Evolutionary conservation across 64 coral and sea anemone species (phyloP), one percentile per base, ranked within the genome.

Genomic region (Dendronephthya gigantea): DNA sequence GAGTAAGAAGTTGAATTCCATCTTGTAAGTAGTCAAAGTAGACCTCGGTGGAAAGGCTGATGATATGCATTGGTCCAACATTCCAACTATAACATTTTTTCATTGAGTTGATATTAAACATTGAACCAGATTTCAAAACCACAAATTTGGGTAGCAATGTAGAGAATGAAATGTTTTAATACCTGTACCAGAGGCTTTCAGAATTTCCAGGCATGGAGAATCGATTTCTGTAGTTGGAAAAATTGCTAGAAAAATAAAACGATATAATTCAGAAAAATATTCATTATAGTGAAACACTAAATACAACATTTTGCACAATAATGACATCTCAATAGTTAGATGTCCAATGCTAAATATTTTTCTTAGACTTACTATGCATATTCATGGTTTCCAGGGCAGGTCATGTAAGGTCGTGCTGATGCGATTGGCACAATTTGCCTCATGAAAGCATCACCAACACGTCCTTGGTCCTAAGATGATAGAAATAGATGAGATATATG

Each of bases 161-260:
- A n/a, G n/a, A 11, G 11, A 45, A 45, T 4, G 11, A 45, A 45
- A 4, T 45, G 4, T 11, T 45, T 62, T n/a, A 23, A 7, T 89
- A 97, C 94, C 94, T 97, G 86, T 98, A 98, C 50, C 88, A 98
- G 43, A 93, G 82, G 14, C 84, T 48, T 38, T 98, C 85, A 35
- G 87, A 87, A 13, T 93, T 82, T 17, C 94, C 94, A 84, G 94
- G 94, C 90, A 98, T 98, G 39, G 91, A 83, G 66, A 98, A 98
- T 33, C 94, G 87, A 84, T 88, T 93, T 84, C 51, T 91, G 48
- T 98, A 98, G 83, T 98, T 91, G 70, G 92, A 90, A 59, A 98
- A 98, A 74, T 98, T 98, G 55, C 94, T 98, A 38, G n/a, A 68
- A 85, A 23, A 35, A 83, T 58, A 83, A 32, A 51, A 45, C 29